phyloP scores from a whole-genome alignment of 1,140 invertebrate species.

The Drosophila repleta region DNA sequence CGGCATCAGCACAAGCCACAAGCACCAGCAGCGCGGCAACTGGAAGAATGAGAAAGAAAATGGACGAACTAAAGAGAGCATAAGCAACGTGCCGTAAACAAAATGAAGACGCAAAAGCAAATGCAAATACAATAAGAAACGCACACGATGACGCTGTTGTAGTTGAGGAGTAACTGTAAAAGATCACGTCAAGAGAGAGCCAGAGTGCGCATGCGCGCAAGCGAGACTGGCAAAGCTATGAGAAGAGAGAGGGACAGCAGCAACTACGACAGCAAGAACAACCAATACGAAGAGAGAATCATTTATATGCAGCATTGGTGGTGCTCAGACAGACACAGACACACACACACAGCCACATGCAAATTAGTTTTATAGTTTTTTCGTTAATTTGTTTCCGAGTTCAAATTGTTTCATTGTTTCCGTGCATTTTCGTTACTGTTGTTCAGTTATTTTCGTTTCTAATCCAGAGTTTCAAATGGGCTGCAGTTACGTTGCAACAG shows the following conservation, averaged over 20 bases:
- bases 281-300: background rate
- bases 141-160: no score
- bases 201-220: no score
- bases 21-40: background rate
- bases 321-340: constrained; percentile 1
- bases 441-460: constrained; percentile 22
- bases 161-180: no score
- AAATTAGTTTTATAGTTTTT: constrained; percentile 16
- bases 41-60: background rate
- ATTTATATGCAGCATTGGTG: constrained; percentile 16
- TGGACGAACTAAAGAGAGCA: background rate
- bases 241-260: background rate
- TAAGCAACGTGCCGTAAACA: background rate
- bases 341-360: background rate
- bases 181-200: no score
- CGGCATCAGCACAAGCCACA: background rate
- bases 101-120: background rate
- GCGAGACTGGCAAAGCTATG: background rate
- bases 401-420: constrained; percentile 51
- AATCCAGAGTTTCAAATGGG: constrained; percentile 26
- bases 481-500: constrained; percentile 14
- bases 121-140: background rate
- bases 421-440: constrained; percentile 12
- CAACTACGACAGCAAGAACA: background rate
- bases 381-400: constrained; percentile 33